Conservation (phyloP, 1,140 invertebrate genomes). For the Caerostris darwini region DNA sequence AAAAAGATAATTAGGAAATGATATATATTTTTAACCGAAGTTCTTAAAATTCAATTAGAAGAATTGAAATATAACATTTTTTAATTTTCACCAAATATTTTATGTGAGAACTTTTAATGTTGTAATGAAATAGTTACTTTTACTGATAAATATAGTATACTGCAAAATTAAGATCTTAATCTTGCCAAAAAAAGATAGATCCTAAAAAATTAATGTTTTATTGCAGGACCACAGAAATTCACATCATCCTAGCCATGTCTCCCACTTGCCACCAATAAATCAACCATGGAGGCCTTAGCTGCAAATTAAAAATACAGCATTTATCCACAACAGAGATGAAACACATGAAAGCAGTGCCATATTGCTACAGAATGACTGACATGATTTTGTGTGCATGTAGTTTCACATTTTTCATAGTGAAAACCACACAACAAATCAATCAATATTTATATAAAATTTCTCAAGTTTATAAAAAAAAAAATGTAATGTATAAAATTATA, state of each 20-base stretch:
- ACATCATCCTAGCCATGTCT: not conserved
- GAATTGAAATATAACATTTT: too few species aligned
- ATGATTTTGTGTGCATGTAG: not conserved
- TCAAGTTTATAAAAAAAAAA: too few species aligned
- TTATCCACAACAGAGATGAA: not conserved
- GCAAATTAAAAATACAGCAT: not conserved
- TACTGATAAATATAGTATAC: too few species aligned
- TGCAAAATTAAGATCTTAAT: too few species aligned
- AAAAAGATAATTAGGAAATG: too few species aligned
- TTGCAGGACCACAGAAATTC: slow-evolving; percentile 26
- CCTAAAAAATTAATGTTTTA: not conserved
- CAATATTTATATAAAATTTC: not conserved
- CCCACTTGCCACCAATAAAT: slow-evolving; percentile 51
- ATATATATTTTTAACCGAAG: too few species aligned
- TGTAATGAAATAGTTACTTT: not conserved
- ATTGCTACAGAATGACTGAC: not conserved
- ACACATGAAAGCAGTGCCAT: not conserved
- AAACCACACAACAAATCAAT: not conserved
- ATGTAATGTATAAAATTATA: too few species aligned
- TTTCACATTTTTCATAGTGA: not conserved
- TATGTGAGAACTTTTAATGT: not conserved
- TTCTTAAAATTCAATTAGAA: too few species aligned
- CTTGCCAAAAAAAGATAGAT: too few species aligned
- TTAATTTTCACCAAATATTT: not conserved
- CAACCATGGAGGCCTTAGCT: slow-evolving; percentile 58